Percentiles rank a stretch among this genome's conserved stretches.
phyloP scores from a whole-genome alignment of 2,888 invertebrate species.

The Yponomeuta plumbellus region DNA sequence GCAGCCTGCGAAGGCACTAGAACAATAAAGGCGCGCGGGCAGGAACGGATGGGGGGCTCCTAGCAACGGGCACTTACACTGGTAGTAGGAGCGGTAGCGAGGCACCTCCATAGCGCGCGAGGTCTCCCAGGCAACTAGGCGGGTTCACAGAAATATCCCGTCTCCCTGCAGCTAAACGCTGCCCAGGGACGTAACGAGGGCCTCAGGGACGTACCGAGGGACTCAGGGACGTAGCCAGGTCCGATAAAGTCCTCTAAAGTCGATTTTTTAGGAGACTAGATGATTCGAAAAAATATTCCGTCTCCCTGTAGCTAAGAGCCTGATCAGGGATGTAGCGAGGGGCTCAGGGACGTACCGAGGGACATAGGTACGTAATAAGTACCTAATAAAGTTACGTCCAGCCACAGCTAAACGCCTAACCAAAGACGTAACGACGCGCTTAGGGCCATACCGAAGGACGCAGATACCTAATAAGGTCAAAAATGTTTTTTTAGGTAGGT shows the following conservation, averaged over 20 bases:
- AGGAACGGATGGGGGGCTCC: conserved; percentile 14
- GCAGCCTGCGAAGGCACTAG: neutral
- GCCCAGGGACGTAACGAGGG: neutral
- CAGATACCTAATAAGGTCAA: neutral
- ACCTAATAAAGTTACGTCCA: too few relatives aligned
- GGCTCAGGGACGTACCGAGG: too few relatives aligned
- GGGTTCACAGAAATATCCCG: conserved; percentile 26
- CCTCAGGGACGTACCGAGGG: too few relatives aligned
- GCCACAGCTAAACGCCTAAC: neutral
- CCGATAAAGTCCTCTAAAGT: too few relatives aligned
- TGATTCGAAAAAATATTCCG: conserved; percentile 27
- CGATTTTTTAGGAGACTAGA: conserved; percentile 57
- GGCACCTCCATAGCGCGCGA: conserved; percentile 72
- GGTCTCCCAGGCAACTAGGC: conserved; percentile 70
- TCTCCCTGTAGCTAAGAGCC: conserved; percentile 17
- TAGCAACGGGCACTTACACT: conserved; percentile 54
- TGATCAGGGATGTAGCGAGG: neutral
- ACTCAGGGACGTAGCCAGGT: neutral
- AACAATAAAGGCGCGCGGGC: neutral
- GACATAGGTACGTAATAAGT: neutral
- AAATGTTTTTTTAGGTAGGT: too few relatives aligned
- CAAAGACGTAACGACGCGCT: too few relatives aligned
- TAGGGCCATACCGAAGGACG: too few relatives aligned
- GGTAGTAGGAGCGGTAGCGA: conserved; percentile 68
- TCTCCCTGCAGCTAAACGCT: conserved; percentile 19